Conservation (phyloP, 2,113 vertebrate species). For the Centropristis striata region DNA sequence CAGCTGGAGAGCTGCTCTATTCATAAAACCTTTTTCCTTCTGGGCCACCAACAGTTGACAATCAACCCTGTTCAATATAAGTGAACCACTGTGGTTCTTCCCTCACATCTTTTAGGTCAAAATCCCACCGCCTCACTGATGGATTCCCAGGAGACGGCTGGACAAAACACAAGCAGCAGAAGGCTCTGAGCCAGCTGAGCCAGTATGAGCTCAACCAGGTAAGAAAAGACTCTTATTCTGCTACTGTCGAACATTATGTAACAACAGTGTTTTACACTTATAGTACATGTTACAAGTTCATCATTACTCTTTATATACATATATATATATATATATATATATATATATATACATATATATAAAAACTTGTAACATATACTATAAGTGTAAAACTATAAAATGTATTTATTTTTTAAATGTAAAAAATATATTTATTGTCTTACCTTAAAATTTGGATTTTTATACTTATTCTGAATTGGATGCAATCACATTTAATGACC, state of each 20-base stretch:
- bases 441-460: no score
- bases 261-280: not conserved
- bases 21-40: no score
- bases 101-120: constrained; percentile 83
- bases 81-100: not conserved
- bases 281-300: not conserved
- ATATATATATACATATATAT: no score
- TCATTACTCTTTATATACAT: not conserved
- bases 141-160: constrained; percentile 85
- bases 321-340: no score
- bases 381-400: no score
- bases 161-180: constrained; percentile 88
- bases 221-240: constrained; percentile 78
- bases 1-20: no score
- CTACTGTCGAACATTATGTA: not conserved
- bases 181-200: constrained; percentile 76
- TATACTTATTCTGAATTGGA: no score
- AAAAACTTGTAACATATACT: no score
- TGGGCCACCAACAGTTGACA: not conserved
- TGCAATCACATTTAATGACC: no score
- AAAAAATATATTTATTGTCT: no score
- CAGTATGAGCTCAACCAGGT: constrained; percentile 87
- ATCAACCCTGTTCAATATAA: not conserved
- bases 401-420: no score
- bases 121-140: constrained; percentile 87